Conservation (phyloP, 2,888 invertebrate species). For the Chironomus riparius region DNA sequence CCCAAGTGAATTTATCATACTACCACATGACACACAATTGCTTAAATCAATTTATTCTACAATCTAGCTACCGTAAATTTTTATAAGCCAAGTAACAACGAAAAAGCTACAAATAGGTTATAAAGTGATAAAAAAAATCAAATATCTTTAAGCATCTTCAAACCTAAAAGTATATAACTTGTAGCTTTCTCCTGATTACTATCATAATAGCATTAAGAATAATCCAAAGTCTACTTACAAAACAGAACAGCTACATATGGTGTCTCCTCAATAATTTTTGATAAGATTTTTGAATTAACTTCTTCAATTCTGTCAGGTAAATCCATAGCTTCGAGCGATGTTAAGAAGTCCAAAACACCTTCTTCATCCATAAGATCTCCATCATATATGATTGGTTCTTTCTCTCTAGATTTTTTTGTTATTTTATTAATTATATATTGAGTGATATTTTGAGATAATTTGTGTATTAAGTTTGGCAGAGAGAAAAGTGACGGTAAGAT, state of each 20-base stretch:
- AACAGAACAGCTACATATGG: conserved; percentile 88
- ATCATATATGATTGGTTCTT: conserved; percentile 93
- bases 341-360: conserved; percentile 84
- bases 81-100: too few species aligned
- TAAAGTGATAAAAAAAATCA: too few species aligned
- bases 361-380: conserved; percentile 95
- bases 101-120: neutral
- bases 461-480: too few species aligned
- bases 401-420: conserved; percentile 55
- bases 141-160: too few species aligned
- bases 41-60: too few species aligned
- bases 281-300: conserved; percentile 81
- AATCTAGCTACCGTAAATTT: too few species aligned
- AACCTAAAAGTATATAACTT: too few species aligned
- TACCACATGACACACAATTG: too few species aligned
- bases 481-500: too few species aligned
- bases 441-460: too few species aligned
- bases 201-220: neutral
- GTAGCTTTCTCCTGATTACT: neutral
- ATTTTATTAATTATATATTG: too few species aligned
- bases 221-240: conserved; percentile 60
- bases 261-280: conserved; percentile 84
- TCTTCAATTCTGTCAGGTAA: conserved; percentile 91
- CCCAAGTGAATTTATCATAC: too few species aligned
- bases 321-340: conserved; percentile 91